These are phyloP conservation scores for Falco novaeseelandiae DNA, from an alignment of 2,797 vertebrate species.

Conservation along the genomic window DNA sequence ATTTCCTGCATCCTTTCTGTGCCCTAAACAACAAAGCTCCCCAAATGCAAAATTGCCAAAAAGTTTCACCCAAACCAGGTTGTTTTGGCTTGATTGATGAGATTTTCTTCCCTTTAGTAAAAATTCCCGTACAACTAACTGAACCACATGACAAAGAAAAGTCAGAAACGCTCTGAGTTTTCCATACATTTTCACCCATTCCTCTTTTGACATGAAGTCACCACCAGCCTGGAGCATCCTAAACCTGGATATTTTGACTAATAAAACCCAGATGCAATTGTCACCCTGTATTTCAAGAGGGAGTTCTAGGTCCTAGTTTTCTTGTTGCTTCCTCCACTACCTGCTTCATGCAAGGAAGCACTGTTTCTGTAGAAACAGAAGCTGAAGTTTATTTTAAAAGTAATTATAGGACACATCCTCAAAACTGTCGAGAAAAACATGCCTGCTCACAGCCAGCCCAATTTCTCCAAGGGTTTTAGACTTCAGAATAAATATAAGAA, in stretches of 20 bases:
- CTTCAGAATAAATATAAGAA: conserved; percentile 35
- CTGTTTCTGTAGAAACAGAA: background rate
- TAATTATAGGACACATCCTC: conserved; percentile 8
- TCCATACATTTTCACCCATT: background rate
- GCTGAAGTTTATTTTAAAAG: conserved; percentile 1
- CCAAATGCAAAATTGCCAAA: background rate
- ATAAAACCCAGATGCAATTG: background rate
- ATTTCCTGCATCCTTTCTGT: background rate
- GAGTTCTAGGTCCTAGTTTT: background rate
- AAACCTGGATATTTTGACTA: background rate
- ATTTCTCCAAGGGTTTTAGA: conserved; percentile 22
- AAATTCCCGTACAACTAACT: background rate
- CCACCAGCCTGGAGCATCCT: background rate
- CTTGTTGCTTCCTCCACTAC: background rate
- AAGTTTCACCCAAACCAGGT: background rate
- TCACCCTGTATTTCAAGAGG: background rate
- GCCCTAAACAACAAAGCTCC: background rate
- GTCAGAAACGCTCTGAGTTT: background rate
- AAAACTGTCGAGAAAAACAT: conserved; percentile 10
- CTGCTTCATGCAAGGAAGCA: background rate
- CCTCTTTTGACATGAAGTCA: background rate
- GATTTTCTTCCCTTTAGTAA: background rate
- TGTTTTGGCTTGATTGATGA: background rate
- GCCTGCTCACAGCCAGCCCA: background rate
- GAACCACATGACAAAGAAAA: background rate